A percentile compares a stretch with the other conserved stretches of the same genome.
These are phyloP conservation scores for Chaenogobius annularis DNA, from an alignment of 2,113 vertebrate species.

Conservation along the genomic window DNA sequence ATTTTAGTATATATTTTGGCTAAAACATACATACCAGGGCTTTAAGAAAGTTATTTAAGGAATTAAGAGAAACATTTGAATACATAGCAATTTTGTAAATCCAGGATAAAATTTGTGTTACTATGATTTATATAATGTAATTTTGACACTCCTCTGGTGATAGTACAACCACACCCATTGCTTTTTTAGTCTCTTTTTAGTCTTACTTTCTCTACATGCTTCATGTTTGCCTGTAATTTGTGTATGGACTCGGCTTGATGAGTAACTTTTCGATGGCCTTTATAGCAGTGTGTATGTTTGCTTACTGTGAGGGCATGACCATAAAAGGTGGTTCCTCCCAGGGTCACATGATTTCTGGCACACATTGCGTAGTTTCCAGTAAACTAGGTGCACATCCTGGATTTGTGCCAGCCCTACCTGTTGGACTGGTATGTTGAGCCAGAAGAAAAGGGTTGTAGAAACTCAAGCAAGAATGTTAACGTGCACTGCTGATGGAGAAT, in stretches of 20 bases:
- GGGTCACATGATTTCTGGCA: constrained; percentile 54
- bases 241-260: constrained; percentile 27
- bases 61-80: too few relatives aligned
- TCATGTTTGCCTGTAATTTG: background rate
- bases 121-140: too few relatives aligned
- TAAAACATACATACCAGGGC: too few relatives aligned
- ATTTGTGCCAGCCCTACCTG: constrained; percentile 50
- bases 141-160: too few relatives aligned
- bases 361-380: constrained; percentile 50
- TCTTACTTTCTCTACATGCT: background rate
- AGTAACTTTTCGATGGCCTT: constrained; percentile 19
- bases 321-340: constrained; percentile 30
- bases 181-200: background rate
- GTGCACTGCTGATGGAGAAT: background rate
- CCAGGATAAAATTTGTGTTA: too few relatives aligned
- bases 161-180: background rate
- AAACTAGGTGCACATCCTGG: constrained; percentile 63
- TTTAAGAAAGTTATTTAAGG: too few relatives aligned
- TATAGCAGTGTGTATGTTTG: constrained; percentile 34
- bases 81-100: too few relatives aligned
- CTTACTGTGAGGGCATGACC: constrained; percentile 48
- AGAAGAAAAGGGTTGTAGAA: constrained; percentile 22
- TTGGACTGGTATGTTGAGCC: constrained; percentile 61
- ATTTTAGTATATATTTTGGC: too few relatives aligned
- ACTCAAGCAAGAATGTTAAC: background rate